A percentile compares a stretch with the other conserved stretches of the same genome.
These are phyloP conservation scores for Petroica traversi DNA, from an alignment of 2,113 vertebrate genomes.

Conservation along the genomic window DNA sequence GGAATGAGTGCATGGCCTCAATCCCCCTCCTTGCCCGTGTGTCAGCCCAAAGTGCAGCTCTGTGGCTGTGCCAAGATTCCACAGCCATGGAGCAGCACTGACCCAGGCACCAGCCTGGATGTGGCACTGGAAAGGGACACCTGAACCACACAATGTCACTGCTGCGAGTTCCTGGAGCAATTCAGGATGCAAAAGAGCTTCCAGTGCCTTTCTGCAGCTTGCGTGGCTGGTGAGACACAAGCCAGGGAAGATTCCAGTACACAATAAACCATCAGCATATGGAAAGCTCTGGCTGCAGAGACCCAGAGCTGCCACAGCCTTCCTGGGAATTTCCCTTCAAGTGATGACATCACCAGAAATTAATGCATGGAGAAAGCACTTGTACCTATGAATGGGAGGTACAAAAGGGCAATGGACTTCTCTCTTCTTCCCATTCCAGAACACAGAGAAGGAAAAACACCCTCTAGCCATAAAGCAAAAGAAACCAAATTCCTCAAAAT, in stretches of 20 bases:
- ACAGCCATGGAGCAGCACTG: neutral
- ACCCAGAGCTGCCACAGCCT: neutral
- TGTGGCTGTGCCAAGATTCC: accelerated
- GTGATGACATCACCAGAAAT: neutral
- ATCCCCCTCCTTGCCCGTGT: accelerated
- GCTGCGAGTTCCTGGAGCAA: accelerated
- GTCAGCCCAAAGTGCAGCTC: neutral
- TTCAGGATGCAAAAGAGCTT: neutral
- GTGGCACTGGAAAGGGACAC: neutral
- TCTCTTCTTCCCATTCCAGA: neutral
- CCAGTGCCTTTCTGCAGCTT: neutral
- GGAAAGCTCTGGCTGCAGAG: neutral
- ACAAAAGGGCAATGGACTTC: neutral
- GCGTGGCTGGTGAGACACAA: neutral
- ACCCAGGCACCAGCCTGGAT: neutral
- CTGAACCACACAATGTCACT: accelerated
- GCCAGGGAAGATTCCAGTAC: neutral
- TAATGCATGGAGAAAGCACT: neutral
- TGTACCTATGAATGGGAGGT: accelerated
- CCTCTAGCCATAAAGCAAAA: neutral
- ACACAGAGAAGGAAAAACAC: neutral
- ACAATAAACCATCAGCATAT: neutral
- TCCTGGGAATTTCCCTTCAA: neutral
- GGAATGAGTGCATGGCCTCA: accelerated
- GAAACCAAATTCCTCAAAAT: accelerated